Conservation (phyloP, 1,140 invertebrate genomes). For the Nymphalis io region DNA sequence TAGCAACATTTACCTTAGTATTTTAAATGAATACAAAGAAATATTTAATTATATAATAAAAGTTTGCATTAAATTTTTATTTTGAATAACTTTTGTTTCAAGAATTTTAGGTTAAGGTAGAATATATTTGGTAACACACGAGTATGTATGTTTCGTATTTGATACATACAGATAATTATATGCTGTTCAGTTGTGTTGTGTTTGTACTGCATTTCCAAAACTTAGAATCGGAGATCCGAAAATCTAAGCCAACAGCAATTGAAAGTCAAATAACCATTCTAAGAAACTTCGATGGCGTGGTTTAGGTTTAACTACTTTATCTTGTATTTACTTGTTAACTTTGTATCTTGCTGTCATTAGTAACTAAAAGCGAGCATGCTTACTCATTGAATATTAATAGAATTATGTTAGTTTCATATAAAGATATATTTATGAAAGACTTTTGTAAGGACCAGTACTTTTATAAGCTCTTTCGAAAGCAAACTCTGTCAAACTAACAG, state of each 20-base stretch:
- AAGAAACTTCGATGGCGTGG: conserved; percentile 27
- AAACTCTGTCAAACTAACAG: too few relatives aligned
- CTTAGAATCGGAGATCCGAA: conserved; percentile 21
- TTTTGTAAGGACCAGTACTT: too few relatives aligned
- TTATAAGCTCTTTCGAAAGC: too few relatives aligned
- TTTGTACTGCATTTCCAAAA: conserved; percentile 4
- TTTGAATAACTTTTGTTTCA: too few relatives aligned
- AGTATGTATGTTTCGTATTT: neutral
- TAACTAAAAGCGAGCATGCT: neutral
- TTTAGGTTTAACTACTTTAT: conserved; percentile 24
- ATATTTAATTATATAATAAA: neutral
- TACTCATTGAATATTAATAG: conserved; percentile 13
- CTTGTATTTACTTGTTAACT: conserved; percentile 32
- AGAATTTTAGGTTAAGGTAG: too few relatives aligned
- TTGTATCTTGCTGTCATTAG: conserved; percentile 23
- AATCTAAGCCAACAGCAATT: conserved; percentile 31
- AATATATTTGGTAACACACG: too few relatives aligned
- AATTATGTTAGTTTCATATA: neutral
- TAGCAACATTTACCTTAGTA: too few relatives aligned
- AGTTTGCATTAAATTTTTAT: too few relatives aligned
- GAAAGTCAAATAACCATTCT: conserved; percentile 27
- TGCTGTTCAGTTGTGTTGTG: neutral
- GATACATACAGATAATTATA: neutral
- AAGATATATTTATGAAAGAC: neutral
- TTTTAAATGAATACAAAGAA: neutral